These are phyloP conservation scores for Muraenolepis orangiensis DNA, from an alignment of 2,797 vertebrate species.

Conservation along the genomic window DNA sequence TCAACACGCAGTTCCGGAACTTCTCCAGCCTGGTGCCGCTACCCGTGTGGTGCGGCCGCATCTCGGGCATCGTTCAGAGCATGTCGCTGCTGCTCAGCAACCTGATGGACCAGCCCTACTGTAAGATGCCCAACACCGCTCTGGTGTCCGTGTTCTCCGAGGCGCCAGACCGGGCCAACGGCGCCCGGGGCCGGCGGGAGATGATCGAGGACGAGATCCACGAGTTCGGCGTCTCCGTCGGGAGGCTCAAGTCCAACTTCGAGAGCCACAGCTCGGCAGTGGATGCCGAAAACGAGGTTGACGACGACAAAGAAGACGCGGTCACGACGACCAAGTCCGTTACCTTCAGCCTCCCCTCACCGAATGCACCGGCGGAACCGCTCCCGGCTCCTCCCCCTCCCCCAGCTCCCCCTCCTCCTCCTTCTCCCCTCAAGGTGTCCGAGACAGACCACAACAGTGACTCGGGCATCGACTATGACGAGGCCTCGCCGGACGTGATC, in stretches of 20 bases:
- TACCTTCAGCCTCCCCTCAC: neutral
- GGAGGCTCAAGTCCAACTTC: constrained; percentile 83
- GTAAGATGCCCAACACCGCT: constrained; percentile 79
- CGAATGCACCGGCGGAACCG: neutral
- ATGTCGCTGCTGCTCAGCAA: constrained; percentile 85
- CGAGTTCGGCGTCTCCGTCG: constrained; percentile 87
- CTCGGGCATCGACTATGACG: constrained; percentile 75
- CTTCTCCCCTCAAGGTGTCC: constrained; percentile 7
- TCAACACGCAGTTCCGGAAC: constrained; percentile 81
- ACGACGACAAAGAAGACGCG: neutral
- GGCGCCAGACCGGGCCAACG: constrained; percentile 60
- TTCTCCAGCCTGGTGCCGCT: constrained; percentile 71
- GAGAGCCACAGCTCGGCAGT: constrained; percentile 67
- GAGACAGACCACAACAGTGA: constrained; percentile 67
- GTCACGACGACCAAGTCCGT: neutral
- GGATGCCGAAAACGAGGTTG: constrained; percentile 32
- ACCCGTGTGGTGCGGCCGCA: constrained; percentile 85
- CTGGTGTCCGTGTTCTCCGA: constrained; percentile 75
- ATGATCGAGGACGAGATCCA: constrained; percentile 84
- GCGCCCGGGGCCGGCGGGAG: constrained; percentile 65
- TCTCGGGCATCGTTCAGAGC: constrained; percentile 85
- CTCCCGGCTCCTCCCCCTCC: neutral
- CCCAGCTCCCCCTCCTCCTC: too few relatives aligned
- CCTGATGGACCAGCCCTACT: constrained; percentile 72
- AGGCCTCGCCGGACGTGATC: constrained; percentile 55